Percentiles rank a stretch among this genome's conserved stretches.
phyloP scores from a whole-genome alignment of 2,888 invertebrate genomes.

The Drosophila tripunctata region DNA sequence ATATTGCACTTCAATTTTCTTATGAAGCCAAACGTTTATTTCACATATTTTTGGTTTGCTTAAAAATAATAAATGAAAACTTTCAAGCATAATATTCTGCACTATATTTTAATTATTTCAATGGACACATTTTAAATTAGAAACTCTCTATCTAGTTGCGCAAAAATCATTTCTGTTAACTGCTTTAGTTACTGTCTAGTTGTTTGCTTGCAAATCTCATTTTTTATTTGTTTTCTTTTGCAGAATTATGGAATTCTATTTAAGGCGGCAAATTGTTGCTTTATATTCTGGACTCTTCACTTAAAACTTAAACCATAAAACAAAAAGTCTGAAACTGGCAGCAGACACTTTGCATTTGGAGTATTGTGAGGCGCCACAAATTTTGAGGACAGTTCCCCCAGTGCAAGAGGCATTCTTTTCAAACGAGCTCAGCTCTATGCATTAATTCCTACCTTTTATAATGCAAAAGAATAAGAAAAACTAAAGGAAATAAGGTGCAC shows the following conservation, averaged over 20 bases:
- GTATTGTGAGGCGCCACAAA: conserved; percentile 52
- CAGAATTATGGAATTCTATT: conserved; percentile 18
- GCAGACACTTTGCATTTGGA: conserved; percentile 52
- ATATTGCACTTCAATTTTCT: no score
- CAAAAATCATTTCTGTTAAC: neutral
- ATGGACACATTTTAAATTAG: no score
- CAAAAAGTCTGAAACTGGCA: conserved; percentile 61
- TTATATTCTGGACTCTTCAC: conserved; percentile 29
- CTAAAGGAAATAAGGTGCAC: conserved; percentile 79
- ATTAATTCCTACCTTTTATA: conserved; percentile 79
- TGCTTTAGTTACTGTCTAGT: neutral
- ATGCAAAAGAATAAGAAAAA: conserved; percentile 59
- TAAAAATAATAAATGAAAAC: no score
- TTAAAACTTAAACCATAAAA: conserved; percentile 69
- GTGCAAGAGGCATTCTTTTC: conserved; percentile 36
- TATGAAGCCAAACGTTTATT: no score
- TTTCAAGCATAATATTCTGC: no score
- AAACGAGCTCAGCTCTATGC: conserved; percentile 58
- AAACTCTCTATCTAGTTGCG: no score
- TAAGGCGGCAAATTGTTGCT: conserved; percentile 10
- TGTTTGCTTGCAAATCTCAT: neutral
- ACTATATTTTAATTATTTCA: no score
- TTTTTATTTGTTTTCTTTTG: conserved; percentile 3
- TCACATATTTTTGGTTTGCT: no score
- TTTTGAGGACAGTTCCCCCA: conserved; percentile 43